phyloP scores from a whole-genome alignment of 2,888 invertebrate genomes.

The Corythucha ciliata region DNA sequence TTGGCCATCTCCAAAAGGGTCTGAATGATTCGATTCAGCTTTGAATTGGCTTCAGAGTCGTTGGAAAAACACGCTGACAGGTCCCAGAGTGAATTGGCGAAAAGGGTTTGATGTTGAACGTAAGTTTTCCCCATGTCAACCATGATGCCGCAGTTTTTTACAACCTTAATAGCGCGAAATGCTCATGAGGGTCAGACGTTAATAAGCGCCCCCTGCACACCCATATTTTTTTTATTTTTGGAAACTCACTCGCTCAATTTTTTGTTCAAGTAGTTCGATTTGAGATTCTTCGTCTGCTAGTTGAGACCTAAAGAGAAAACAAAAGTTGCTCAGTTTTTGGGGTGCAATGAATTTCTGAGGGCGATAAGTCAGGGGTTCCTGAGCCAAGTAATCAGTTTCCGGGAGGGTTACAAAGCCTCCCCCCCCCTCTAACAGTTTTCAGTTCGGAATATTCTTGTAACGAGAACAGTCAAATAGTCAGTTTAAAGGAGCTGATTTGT shows the following conservation, averaged over 20 bases:
- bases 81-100: constrained; percentile 83
- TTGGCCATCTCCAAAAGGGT: constrained; percentile 82
- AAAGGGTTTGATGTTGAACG: constrained; percentile 79
- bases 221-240: constrained; percentile 51
- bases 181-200: neutral
- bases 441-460: no score
- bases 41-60: constrained; percentile 70
- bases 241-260: constrained; percentile 52
- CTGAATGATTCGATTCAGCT: constrained; percentile 66
- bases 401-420: no score
- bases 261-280: constrained; percentile 77
- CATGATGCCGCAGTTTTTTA: constrained; percentile 82
- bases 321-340: no score
- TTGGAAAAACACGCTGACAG: constrained; percentile 78
- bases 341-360: no score
- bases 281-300: constrained; percentile 79
- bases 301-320: constrained; percentile 55
- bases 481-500: no score
- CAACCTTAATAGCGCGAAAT: constrained; percentile 44
- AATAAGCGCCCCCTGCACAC: neutral
- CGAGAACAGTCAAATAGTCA: no score
- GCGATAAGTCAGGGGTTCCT: no score
- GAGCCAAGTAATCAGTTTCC: no score
- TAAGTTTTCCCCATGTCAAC: constrained; percentile 87
- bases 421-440: no score